Base-by-base conservation (phyloP, 2,797 vertebrate genomes). In the Chanos chanos region DNA sequence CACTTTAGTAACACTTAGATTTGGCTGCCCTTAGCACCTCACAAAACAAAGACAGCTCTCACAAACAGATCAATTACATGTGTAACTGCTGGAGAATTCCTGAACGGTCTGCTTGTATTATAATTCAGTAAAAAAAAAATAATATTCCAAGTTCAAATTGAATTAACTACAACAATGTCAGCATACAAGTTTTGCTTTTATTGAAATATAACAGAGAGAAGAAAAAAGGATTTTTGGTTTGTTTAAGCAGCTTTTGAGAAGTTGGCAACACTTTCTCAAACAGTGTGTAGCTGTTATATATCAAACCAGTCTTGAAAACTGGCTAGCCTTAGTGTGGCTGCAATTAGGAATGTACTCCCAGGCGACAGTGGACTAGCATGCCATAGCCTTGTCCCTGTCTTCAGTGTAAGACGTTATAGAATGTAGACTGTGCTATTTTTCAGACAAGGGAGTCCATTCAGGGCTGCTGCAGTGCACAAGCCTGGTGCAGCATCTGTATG, bases 401-500 rank as follows among this genome's bases (percentile, higher is more conserved):
- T 19, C 1, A 19, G 2, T 19, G 18, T 10, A 66, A 80, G n/a
- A n/a, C n/a, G n/a, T n/a, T n/a, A n/a, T n/a, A n/a, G n/a, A n/a
- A n/a, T n/a, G n/a, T n/a, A n/a, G n/a, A n/a, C n/a, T n/a, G n/a
- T n/a, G n/a, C n/a, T n/a, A n/a, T n/a, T n/a, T n/a, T n/a, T n/a
- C n/a, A 77, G 72, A 87, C 82, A 88, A 87, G 82, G 73, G 74
- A 71, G 63, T 30, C 68, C 81, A 82, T 86, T 87, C 67, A 84
- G 74, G 22, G 16, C 63, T 64, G 57, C 64, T 40, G 61, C 58
- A 50, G 43, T 9, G 22, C 66, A 43, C 58, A 55, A 50, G 53
- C 58, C 63, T 51, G 37, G 68, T 61, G 70, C 33, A 19, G 74
- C 86, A 84, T 84, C 79, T 86, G 85, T 88, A 86, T 85, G 73